Conservation (phyloP, 1,140 invertebrate species). For the Hylaeus anthracinus region DNA sequence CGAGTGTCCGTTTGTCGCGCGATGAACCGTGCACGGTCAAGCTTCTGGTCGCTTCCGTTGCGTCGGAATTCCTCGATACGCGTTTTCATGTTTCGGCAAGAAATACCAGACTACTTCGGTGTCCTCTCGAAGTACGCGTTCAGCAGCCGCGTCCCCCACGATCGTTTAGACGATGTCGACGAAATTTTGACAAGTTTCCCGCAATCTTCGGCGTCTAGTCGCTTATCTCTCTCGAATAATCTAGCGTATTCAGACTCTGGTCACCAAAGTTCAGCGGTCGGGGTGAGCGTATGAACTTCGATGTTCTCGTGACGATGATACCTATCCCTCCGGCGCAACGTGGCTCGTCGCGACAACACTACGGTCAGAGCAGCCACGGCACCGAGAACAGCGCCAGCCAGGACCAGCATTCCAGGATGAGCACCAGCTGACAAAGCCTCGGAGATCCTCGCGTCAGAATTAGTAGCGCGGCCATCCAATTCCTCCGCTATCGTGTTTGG, state of each 20-base stretch:
- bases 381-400: conserved; percentile 76
- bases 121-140: conserved; percentile 27
- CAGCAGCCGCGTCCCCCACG: conserved; percentile 17
- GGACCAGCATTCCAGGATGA: conserved; percentile 81
- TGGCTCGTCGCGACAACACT: conserved; percentile 74
- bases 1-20: neutral
- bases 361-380: conserved; percentile 79
- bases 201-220: conserved; percentile 21
- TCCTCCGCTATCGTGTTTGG: conserved; percentile 74
- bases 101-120: conserved; percentile 22
- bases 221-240: conserved; percentile 53
- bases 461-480: conserved; percentile 73
- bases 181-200: conserved; percentile 22
- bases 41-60: neutral
- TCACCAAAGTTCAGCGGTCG: conserved; percentile 87
- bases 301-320: conserved; percentile 83
- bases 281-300: conserved; percentile 85
- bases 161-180: conserved; percentile 24
- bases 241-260: conserved; percentile 70
- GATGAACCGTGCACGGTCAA: too few species aligned
- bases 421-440: conserved; percentile 69
- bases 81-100: neutral
- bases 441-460: conserved; percentile 68
- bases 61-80: neutral
- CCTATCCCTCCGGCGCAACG: conserved; percentile 72